Evolutionary conservation across 2,113 vertebrate species (phyloP).

Genomic region (Xenopus laevis): DNA sequence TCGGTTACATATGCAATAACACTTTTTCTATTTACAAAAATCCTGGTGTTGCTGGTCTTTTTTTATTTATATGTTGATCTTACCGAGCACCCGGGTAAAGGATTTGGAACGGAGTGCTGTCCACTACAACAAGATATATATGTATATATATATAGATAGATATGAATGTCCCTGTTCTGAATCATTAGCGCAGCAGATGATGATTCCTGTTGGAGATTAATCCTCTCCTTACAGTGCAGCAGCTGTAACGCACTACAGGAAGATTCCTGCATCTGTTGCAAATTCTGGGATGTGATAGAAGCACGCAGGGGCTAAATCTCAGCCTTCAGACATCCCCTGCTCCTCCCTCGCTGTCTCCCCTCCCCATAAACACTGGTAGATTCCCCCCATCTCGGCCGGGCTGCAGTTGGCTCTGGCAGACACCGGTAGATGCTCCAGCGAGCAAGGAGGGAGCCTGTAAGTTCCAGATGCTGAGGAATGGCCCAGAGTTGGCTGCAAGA

Average conservation of each 20-base stretch:
- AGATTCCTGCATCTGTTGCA: conserved; percentile 9
- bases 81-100: too few species aligned
- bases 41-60: too few species aligned
- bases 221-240: not conserved
- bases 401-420: conserved; percentile 28
- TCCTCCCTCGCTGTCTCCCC: conserved; percentile 20
- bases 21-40: too few species aligned
- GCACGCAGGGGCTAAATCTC: conserved; percentile 22
- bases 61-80: too few species aligned
- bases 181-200: too few species aligned
- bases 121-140: too few species aligned
- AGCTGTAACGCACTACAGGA: not conserved
- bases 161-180: too few species aligned
- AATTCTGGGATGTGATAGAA: conserved; percentile 12
- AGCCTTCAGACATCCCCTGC: conserved; percentile 13
- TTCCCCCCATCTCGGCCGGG: conserved; percentile 23
- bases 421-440: conserved; percentile 20
- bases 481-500: conserved; percentile 2
- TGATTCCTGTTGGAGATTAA: not conserved
- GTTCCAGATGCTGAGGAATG: conserved; percentile 4
- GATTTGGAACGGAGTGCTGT: too few species aligned
- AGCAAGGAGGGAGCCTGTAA: not conserved
- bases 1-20: too few species aligned
- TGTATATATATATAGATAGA: too few species aligned
- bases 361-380: conserved; percentile 14